Evolutionary conservation across 1,140 invertebrate species (phyloP), one percentile per base, ranked within the genome.

Genomic region (Atopsyche davidsoni): DNA sequence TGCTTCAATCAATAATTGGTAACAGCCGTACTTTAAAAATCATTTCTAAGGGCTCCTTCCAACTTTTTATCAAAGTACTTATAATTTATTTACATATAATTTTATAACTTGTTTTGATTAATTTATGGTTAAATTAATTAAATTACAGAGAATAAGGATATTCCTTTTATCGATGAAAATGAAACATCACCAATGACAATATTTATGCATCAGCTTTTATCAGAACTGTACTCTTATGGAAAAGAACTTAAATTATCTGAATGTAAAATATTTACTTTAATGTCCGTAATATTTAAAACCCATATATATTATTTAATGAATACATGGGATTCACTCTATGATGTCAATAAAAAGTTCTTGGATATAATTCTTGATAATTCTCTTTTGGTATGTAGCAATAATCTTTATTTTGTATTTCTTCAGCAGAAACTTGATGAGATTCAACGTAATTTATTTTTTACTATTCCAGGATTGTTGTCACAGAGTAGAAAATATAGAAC

Each of bases 241-340:
- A n/a, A 7, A 9, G 7, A 28, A n/a, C 34, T 46, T 7, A 38
- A 38, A 10, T 16, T 46, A 25, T 16, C 32, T 1, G 2, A 17
- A 9, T 10, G 25, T 18, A 46, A 46, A 23, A 46, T 25, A 21
- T 46, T 35, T 10, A 24, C 7, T 1, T 24, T 46, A 9, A 23
- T 46, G 23, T 19, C 32, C 23, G 25, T 46, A 38, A 24, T 46
- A 14, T 18, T 46, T 23, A 19, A 23, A 14, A 46, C 45, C n/a
- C 45, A 46, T 10, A 25, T 38, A 19, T 46, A 46, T 31, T 46
- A 38, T 23, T 24, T 38, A 1, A 24, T 23, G 13, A 46, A 46
- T 16, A 38, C 34, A 19, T 46, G 45, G 45, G 7, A 46, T 23
- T 38, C 45, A 25, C 7, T 46, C 23, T 14, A 38, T 1, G 23